Evolutionary conservation across 2,797 vertebrate genomes (phyloP).

Genomic region (Cuculus canorus): DNA sequence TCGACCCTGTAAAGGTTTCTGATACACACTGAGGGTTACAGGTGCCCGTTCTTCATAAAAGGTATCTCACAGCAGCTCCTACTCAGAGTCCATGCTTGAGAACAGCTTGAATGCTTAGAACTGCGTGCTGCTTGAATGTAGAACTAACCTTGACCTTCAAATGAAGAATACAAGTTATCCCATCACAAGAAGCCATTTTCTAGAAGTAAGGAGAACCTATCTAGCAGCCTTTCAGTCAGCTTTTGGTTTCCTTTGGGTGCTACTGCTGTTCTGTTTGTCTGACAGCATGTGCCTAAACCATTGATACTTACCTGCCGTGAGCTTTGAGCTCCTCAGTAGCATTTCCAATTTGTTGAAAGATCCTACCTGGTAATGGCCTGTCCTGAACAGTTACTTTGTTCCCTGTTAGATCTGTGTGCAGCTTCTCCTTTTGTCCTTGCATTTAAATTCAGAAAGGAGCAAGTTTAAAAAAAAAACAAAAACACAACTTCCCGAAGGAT

Average conservation of each 20-base stretch:
- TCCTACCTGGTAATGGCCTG: not conserved
- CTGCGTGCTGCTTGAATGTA: not conserved
- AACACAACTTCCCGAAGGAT: not conserved
- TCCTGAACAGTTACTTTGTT: not conserved
- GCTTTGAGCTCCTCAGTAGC: not conserved
- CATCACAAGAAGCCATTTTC: not conserved
- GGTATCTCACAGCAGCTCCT: not conserved
- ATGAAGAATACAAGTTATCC: not conserved
- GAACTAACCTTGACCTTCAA: not conserved
- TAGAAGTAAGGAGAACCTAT: not conserved
- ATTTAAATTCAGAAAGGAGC: not conserved
- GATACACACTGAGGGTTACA: not conserved
- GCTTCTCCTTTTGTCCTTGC: slow-evolving; percentile 23
- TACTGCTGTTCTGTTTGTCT: not conserved
- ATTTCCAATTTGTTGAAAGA: slow-evolving; percentile 5
- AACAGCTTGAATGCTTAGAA: not conserved
- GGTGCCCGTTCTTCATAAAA: not conserved
- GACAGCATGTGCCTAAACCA: not conserved
- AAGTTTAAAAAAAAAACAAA: not conserved
- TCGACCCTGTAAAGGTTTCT: slow-evolving; percentile 13
- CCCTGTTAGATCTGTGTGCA: not conserved
- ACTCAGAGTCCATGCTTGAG: not conserved
- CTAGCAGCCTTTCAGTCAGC: not conserved
- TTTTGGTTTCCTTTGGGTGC: slow-evolving; percentile 2
- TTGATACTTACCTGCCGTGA: not conserved